phyloP scores from a whole-genome alignment of 2,797 vertebrate species.

The Catostomus latipinnis region DNA sequence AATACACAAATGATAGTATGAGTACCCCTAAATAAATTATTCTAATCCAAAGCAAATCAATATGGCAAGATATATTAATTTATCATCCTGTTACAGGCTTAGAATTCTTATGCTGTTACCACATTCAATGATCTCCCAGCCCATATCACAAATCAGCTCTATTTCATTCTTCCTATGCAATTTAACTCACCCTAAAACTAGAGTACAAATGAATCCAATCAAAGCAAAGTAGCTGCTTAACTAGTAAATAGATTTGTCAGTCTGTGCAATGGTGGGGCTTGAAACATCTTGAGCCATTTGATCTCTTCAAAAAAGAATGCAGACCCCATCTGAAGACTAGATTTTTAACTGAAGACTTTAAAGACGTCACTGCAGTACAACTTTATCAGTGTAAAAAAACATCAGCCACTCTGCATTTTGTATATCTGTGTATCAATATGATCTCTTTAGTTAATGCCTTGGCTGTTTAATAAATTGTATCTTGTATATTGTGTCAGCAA shows the following conservation, averaged over 20 bases:
- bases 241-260: slow-evolving; percentile 50
- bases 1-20: too few relatives aligned
- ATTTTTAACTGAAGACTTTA: slow-evolving; percentile 22
- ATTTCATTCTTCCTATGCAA: slow-evolving; percentile 44
- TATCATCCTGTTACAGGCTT: slow-evolving; percentile 27
- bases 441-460: neutral
- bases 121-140: slow-evolving; percentile 24
- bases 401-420: neutral
- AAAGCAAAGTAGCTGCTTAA: slow-evolving; percentile 62
- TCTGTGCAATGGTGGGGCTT: slow-evolving; percentile 33
- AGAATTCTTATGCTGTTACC: slow-evolving; percentile 29
- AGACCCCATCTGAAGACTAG: slow-evolving; percentile 21
- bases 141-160: slow-evolving; percentile 52
- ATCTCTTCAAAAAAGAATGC: neutral
- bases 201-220: slow-evolving; percentile 71
- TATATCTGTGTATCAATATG: neutral
- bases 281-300: slow-evolving; percentile 33
- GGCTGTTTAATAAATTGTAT: slow-evolving; percentile 16
- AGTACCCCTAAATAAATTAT: neutral
- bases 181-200: slow-evolving; percentile 59
- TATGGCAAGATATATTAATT: slow-evolving; percentile 20
- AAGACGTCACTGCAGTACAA: neutral
- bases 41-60: slow-evolving; percentile 6
- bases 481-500: slow-evolving; percentile 13
- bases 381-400: neutral